These are phyloP conservation scores for Drosophila novamexicana DNA, from an alignment of 1,140 invertebrate genomes.

Conservation along the genomic window DNA sequence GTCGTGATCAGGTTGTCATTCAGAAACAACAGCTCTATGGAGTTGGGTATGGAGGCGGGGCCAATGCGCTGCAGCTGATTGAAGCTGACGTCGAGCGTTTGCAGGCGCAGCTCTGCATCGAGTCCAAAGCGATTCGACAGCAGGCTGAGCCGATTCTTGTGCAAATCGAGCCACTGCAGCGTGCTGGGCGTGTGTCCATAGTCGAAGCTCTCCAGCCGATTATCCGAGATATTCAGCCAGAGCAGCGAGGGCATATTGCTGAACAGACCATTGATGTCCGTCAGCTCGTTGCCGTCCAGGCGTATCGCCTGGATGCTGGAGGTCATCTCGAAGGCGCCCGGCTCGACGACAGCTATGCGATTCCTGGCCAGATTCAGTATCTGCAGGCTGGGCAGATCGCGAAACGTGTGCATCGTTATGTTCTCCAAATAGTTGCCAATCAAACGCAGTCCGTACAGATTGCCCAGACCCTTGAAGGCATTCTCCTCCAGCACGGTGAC, in stretches of 20 bases:
- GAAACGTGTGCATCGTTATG: conserved; percentile 91
- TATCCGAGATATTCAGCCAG: conserved; percentile 96
- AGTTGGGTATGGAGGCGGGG: conserved; percentile 89
- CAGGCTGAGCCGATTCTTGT: conserved; percentile 93
- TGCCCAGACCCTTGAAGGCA: conserved; percentile 92
- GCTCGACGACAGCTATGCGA: conserved; percentile 91
- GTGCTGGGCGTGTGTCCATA: conserved; percentile 92
- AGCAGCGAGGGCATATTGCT: conserved; percentile 91
- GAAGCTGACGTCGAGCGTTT: conserved; percentile 92
- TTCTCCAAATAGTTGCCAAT: conserved; percentile 95
- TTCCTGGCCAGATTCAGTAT: conserved; percentile 96
- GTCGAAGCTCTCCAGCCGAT: conserved; percentile 95
- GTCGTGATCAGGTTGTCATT: conserved; percentile 92
- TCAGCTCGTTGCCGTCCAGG: conserved; percentile 93
- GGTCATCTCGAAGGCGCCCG: conserved; percentile 92
- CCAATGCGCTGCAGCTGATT: conserved; percentile 91
- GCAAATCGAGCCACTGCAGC: conserved; percentile 95
- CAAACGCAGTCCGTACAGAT: conserved; percentile 91
- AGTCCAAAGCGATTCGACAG: conserved; percentile 91
- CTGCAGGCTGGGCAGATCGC: conserved; percentile 92
- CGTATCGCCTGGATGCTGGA: conserved; percentile 93
- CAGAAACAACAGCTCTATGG: conserved; percentile 91
- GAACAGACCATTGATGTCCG: conserved; percentile 94
- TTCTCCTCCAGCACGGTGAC: conserved; percentile 91
- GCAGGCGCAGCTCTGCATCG: conserved; percentile 88